phyloP scores from a whole-genome alignment of 2,888 invertebrate genomes.

The Synergus gifuensis region DNA sequence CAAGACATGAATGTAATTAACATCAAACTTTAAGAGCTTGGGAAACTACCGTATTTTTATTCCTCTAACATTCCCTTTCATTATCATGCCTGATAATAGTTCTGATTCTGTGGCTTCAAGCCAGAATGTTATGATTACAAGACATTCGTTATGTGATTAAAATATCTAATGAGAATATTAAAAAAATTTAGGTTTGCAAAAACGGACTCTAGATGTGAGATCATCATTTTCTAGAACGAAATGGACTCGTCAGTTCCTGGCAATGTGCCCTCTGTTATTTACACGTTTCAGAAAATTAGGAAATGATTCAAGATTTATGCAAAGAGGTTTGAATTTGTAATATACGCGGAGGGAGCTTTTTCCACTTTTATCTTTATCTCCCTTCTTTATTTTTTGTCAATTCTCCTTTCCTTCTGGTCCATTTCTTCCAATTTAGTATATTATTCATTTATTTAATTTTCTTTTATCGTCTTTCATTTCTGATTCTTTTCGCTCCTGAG shows the following conservation, averaged over 20 bases:
- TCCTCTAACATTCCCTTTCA: no score
- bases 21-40: no score
- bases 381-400: not conserved
- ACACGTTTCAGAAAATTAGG: constrained; percentile 22
- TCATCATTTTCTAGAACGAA: not conserved
- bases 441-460: constrained; percentile 34
- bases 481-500: not conserved
- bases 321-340: not conserved
- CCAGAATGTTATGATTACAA: no score
- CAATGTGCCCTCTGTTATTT: not conserved
- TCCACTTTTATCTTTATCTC: constrained; percentile 8
- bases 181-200: not conserved
- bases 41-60: no score
- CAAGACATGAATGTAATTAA: no score
- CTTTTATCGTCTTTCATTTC: not conserved
- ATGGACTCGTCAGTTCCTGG: not conserved
- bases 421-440: constrained; percentile 8
- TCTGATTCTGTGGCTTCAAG: no score
- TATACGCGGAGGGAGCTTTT: constrained; percentile 12
- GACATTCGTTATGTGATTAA: not conserved
- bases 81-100: no score
- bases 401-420: constrained; percentile 8
- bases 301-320: constrained; percentile 25
- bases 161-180: not conserved
- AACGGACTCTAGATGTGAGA: not conserved